These are phyloP conservation scores for Lasiurus cinereus DNA, from an alignment of 2,113 vertebrate species.

Conservation along the genomic window DNA sequence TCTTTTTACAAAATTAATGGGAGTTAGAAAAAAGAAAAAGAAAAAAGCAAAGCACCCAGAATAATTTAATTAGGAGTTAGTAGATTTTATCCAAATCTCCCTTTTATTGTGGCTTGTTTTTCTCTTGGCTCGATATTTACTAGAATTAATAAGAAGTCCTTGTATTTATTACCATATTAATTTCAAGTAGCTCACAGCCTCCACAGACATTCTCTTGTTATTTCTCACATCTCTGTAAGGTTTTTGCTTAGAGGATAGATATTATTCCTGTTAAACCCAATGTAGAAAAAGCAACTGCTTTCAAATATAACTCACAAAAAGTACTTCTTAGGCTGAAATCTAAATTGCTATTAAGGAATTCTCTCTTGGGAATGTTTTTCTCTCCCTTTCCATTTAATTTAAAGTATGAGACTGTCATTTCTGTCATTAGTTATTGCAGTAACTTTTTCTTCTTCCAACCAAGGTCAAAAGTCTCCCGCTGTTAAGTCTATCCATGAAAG, in stretches of 20 bases:
- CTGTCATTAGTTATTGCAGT: conserved; percentile 93
- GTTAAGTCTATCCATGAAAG: conserved; percentile 92
- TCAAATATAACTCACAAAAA: conserved; percentile 73
- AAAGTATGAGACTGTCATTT: conserved; percentile 92
- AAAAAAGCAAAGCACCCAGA: neutral
- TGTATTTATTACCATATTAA: conserved; percentile 69
- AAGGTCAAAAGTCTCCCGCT: conserved; percentile 90
- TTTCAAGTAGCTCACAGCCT: conserved; percentile 35
- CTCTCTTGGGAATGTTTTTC: conserved; percentile 78
- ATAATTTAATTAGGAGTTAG: conserved; percentile 56
- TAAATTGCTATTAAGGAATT: conserved; percentile 81
- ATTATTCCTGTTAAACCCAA: conserved; percentile 64
- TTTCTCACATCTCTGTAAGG: conserved; percentile 47
- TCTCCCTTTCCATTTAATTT: conserved; percentile 88
- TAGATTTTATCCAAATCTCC: conserved; percentile 49
- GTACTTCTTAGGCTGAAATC: conserved; percentile 70
- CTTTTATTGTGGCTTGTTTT: conserved; percentile 48
- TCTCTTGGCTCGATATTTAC: conserved; percentile 38
- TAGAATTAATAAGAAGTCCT: conserved; percentile 62
- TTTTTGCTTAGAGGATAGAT: conserved; percentile 66
- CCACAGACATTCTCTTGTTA: conserved; percentile 47
- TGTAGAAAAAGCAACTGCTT: conserved; percentile 68
- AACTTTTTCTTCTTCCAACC: conserved; percentile 91
- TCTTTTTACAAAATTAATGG: conserved; percentile 51
- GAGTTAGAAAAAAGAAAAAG: neutral